Base-by-base conservation (phyloP, 2,888 invertebrate genomes). In the Eupithecia centaureata region DNA sequence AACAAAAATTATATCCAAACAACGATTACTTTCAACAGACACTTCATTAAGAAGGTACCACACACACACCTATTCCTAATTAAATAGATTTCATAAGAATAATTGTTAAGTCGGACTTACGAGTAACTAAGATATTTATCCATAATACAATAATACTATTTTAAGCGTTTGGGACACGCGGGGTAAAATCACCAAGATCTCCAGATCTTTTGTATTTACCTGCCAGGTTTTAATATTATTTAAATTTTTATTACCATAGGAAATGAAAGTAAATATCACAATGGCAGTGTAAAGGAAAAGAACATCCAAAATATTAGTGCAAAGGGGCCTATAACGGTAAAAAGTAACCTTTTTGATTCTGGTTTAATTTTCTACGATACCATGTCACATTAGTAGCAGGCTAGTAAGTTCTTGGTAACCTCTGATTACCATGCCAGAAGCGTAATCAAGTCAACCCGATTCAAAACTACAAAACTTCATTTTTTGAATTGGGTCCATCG, bases 31-130 rank as follows among this genome's bases (percentile, higher is more conserved):
- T 35, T 12, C 4, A 12, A 47, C 22, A 22, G 47, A 4, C 47
- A 42, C 18, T 18, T 42, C 18, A 18, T 42, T 42, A 8, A 18
- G 18, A 42, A 42, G 42, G n/a, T 35, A 42, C 18, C 38, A 38
- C 38, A n/a, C 38, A n/a, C 10, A 47, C 22, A 18, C 47, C 38
- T 38, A 38, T 5, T 8, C 38, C 2, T 42, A 18, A 8, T 22
- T 18, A 12, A 47, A 47, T 47, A 47, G 47, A 22, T 22, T 47
- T 47, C 47, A 47, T 47, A 47, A 47, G 47, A 47, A 47, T 47
- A 22, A 10, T 22, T 47, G 10, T 47, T 42, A 47, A 47, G 47
- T 47, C 22, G 18, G 22, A 47, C 47, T 47, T 47, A 42, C n/a
- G n/a, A n/a, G n/a, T n/a, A 22, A 12, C 47, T 47, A 47, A 47